Evolutionary conservation across 2,113 vertebrate genomes (phyloP).

Genomic region (Fukomys damarensis): DNA sequence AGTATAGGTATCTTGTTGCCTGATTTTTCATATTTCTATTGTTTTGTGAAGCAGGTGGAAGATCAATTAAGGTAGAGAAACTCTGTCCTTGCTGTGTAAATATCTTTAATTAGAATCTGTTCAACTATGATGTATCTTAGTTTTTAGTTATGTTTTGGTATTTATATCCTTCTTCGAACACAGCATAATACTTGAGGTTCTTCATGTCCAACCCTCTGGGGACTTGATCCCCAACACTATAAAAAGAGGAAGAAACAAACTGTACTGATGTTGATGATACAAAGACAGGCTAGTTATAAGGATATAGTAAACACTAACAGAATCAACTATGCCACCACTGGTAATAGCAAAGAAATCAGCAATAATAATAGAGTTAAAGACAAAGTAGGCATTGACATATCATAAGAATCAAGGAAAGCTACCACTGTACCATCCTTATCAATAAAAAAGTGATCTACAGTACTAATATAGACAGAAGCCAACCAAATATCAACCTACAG

Average conservation of each 20-base stretch:
- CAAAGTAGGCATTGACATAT: not conserved
- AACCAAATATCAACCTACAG: not conserved
- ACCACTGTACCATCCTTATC: not conserved
- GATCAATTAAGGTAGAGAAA: not conserved
- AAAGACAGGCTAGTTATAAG: not conserved
- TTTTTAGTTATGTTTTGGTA: not conserved
- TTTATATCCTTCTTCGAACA: not conserved
- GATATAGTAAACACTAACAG: not conserved
- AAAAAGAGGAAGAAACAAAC: not conserved
- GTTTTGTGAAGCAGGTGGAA: not conserved
- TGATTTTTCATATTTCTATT: not conserved
- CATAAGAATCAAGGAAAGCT: not conserved
- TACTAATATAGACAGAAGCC: not conserved
- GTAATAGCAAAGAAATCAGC: not conserved
- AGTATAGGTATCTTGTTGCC: not conserved
- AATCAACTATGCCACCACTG: not conserved
- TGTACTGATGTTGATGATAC: not conserved
- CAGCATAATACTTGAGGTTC: not conserved
- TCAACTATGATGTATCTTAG: not conserved
- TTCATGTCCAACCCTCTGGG: not conserved
- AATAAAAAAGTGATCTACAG: not conserved
- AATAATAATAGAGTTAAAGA: not conserved
- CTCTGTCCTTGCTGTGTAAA: not conserved
- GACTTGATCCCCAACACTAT: not conserved
- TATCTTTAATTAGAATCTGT: not conserved